Evolutionary conservation across 2,888 invertebrate genomes (phyloP).

Genomic region (Lycophotia porphyrea): DNA sequence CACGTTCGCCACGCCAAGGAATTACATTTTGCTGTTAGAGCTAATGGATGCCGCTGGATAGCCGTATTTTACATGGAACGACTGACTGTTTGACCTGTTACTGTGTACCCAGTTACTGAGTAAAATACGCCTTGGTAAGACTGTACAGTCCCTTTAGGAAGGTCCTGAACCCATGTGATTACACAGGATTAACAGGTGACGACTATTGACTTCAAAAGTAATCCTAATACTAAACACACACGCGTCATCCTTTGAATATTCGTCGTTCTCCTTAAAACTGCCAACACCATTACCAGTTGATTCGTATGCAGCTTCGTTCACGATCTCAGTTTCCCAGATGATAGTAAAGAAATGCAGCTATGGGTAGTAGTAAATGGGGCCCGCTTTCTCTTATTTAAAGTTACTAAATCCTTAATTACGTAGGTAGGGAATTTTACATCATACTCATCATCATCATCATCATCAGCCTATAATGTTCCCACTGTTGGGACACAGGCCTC

Average conservation of each 20-base stretch:
- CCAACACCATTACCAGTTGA: background rate
- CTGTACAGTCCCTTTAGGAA: too few species aligned
- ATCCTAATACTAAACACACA: background rate
- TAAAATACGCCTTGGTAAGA: too few species aligned
- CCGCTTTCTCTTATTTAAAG: background rate
- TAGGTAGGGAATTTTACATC: background rate
- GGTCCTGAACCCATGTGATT: background rate
- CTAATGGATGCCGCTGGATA: too few species aligned
- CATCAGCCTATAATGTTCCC: too few species aligned
- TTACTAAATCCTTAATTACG: background rate
- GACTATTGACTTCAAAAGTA: background rate
- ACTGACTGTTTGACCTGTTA: too few species aligned
- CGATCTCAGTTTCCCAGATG: conserved; percentile 7
- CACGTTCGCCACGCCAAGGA: too few species aligned
- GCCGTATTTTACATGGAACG: too few species aligned
- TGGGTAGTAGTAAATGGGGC: background rate
- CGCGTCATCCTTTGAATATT: conserved; percentile 7
- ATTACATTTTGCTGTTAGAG: too few species aligned
- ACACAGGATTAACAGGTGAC: background rate
- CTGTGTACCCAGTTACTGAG: too few species aligned
- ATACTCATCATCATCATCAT: too few species aligned
- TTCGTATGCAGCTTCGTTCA: conserved; percentile 3
- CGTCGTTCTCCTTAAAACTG: background rate
- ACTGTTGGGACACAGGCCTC: too few species aligned
- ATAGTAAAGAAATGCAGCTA: background rate